A percentile compares a stretch with the other conserved stretches of the same genome.
These are phyloP conservation scores for Ciconia stormi DNA, from an alignment of 2,113 vertebrate genomes.

Conservation along the genomic window DNA sequence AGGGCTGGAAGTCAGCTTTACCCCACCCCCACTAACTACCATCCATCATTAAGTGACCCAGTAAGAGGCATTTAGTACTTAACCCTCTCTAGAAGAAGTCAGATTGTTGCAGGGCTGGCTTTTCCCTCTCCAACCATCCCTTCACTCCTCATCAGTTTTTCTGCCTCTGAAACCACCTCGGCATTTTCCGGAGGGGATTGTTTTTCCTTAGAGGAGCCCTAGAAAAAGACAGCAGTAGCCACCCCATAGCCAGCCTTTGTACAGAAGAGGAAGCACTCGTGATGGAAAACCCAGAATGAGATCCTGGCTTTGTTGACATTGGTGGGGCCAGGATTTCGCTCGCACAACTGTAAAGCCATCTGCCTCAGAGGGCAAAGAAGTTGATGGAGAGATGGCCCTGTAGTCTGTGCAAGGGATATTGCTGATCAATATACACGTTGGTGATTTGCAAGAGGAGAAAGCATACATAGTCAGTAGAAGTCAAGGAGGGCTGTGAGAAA, in stretches of 20 bases:
- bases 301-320: neutral
- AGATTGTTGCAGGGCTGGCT: slow-evolving; percentile 27
- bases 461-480: slow-evolving; percentile 23
- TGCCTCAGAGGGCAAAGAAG: neutral
- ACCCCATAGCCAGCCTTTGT: neutral
- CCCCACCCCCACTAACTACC: slow-evolving; percentile 61
- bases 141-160: neutral
- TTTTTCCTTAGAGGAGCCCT: neutral
- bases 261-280: neutral
- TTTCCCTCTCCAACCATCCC: slow-evolving; percentile 16
- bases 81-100: slow-evolving; percentile 62
- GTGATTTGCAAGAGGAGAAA: slow-evolving; percentile 36
- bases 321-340: neutral
- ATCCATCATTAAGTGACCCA: slow-evolving; percentile 70
- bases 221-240: neutral
- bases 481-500: slow-evolving; percentile 33
- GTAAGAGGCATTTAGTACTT: slow-evolving; percentile 65
- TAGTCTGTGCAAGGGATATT: neutral
- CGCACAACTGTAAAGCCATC: neutral
- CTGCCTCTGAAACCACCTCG: neutral
- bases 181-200: neutral
- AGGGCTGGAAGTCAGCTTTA: slow-evolving; percentile 74
- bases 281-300: neutral
- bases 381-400: neutral
- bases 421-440: neutral